Base-by-base conservation (phyloP, 2,888 invertebrate species). In the Eulithis testata region DNA sequence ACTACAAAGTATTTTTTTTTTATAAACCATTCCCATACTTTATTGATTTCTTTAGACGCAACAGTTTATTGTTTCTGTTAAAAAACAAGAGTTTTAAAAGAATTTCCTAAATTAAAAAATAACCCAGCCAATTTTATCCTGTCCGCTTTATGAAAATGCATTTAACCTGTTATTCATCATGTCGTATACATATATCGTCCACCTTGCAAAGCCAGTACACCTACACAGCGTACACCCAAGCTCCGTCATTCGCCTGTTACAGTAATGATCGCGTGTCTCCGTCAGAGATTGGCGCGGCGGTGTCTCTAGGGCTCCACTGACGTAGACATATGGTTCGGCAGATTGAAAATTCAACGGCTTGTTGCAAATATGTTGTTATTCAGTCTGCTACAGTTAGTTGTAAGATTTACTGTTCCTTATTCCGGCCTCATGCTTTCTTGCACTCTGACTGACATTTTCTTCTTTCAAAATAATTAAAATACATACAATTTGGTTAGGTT, bases 231-330 rank as follows among this genome's bases (percentile, higher is more conserved):
- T 52, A 60, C 67, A 67, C 57, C 67, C 60, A 45, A 44, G 64
- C 14, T 55, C 60, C 55, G 60, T 64, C 59, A 64, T 61, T 65
- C 51, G 56, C 50, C 62, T 65, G 70, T 74, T 71, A 75, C 71
- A 72, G 70, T 76, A 76, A 77, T 75, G 72, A 80, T 70, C 59
- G 67, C 68, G 65, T 69, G 72, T 72, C 71, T 69, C 71, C 72
- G 70, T 77, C 82, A 74, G 73, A 76, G 80, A 81, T 83, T 78
- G 78, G 76, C 80, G 77, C 78, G 78, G 76, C 80, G 77, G 73
- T 76, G 76, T 78, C 77, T 59, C 66, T 59, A 50, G 54, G 52
- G 62, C 60, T 60, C 49, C 51, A 54, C 65, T 60, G 84, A 85
- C 82, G 76, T 71, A 72, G 82, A 86, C 78, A 74, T 82, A 86